Base-by-base conservation (phyloP, 2,888 invertebrate genomes). In the Lithophane ornitopus region DNA sequence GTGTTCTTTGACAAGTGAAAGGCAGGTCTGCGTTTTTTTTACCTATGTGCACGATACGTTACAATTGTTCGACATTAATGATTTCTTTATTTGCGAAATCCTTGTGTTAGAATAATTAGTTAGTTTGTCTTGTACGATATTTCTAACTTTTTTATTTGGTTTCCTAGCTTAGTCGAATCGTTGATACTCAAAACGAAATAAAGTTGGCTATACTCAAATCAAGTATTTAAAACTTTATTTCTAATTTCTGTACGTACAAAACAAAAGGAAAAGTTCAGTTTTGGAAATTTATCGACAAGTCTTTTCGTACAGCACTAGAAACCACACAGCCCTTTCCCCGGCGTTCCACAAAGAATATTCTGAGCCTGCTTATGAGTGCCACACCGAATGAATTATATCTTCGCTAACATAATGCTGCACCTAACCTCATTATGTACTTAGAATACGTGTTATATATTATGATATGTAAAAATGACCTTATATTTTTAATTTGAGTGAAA, bases 301-400 rank as follows among this genome's bases (percentile, higher is more conserved):
- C 7, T 26, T n/a, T 2, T n/a, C 28, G 12, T 28, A 70, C 88
- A 84, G 61, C 90, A 74, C 89, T 90, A 85, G 14, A 73, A 63
- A 62, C 82, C 85, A 81, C 87, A 80, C 84, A 87, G 76, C 83
- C 81, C 89, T 86, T 84, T 85, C 79, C 76, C 76, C 76, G 69
- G 83, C 80, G 71, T 74, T 70, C 84, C 87, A 86, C 85, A 89
- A 89, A 89, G 87, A 89, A 87, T 89, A 89, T 89, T 87, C 84
- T 72, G 76, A 86, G 86, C 86, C 72, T 87, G 85, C 85, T 84
- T 85, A 85, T 85, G 84, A 85, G 85, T 84, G 85, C 84, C 76
- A 84, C 84, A 84, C 85, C 79, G 85, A 85, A 84, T 85, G 84
- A 90, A 84, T 85, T 81, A 85, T 83, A 83, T 81, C 82, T 82